These are phyloP conservation scores for Montipora capricornis DNA, from an alignment of 64 coral and sea anemone genomes.

Conservation along the genomic window DNA sequence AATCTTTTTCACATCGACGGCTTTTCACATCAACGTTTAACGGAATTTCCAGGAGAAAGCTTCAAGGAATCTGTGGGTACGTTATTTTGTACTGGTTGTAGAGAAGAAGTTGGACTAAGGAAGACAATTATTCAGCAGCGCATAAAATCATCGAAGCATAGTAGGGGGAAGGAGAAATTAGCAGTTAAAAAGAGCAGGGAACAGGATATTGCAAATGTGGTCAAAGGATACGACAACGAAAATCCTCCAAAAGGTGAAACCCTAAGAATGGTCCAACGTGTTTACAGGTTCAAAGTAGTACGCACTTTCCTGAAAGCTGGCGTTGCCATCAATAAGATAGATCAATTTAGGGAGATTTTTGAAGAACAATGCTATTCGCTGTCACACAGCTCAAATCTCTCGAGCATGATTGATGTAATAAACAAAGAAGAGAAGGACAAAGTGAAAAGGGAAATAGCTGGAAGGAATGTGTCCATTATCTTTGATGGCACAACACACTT, in stretches of 20 bases:
- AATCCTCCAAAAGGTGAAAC: too few species aligned
- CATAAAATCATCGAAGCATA: constrained; percentile 46
- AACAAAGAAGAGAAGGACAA: constrained; percentile 59
- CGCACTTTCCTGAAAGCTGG: constrained; percentile 44
- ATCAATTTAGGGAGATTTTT: constrained; percentile 48
- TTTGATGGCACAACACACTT: constrained; percentile 44
- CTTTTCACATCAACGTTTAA: constrained; percentile 24
- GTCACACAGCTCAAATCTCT: constrained; percentile 50
- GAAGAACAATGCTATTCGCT: constrained; percentile 56
- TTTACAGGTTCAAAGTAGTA: constrained; percentile 40
- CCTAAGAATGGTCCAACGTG: constrained; percentile 26
- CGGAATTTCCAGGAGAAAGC: constrained; percentile 43
- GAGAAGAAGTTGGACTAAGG: constrained; percentile 55
- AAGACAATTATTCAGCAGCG: constrained; percentile 57
- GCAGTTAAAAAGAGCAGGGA: constrained; percentile 51
- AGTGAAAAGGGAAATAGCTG: constrained; percentile 58
- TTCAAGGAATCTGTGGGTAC: constrained; percentile 52
- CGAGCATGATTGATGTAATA: constrained; percentile 56
- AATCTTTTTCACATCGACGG: too few species aligned
- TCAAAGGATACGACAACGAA: too few species aligned
- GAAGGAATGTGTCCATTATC: constrained; percentile 54
- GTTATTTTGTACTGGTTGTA: constrained; percentile 56
- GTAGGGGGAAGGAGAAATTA: constrained; percentile 38
- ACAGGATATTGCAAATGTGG: background rate
- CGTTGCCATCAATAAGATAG: constrained; percentile 17